Conservation (phyloP, 2,113 vertebrate species). For the Ctenomys sociabilis region DNA sequence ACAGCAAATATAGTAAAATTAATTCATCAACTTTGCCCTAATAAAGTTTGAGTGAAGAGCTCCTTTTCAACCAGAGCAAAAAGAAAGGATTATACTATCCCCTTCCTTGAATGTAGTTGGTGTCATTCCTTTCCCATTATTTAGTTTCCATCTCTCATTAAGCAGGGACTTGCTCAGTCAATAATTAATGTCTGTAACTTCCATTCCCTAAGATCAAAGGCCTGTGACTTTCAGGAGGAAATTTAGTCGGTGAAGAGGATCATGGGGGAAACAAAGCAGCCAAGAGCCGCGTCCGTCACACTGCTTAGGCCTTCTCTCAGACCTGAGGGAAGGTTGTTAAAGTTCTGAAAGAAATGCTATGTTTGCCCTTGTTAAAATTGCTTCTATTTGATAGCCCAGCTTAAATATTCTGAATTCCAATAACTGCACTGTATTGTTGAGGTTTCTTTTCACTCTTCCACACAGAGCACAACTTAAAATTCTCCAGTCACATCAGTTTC, state of each 20-base stretch:
- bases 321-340: neutral
- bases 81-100: neutral
- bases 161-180: neutral
- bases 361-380: neutral
- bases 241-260: neutral
- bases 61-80: neutral
- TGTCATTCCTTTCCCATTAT: neutral
- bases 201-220: neutral
- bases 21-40: neutral
- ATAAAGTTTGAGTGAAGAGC: neutral
- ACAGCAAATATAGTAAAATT: neutral
- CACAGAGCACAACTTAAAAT: neutral
- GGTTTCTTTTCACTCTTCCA: conserved; percentile 22
- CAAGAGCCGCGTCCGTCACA: neutral
- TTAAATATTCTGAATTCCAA: neutral
- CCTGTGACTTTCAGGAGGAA: conserved; percentile 20
- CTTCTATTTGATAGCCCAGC: neutral
- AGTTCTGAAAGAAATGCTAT: neutral
- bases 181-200: neutral
- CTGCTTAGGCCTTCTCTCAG: neutral
- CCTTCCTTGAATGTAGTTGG: neutral
- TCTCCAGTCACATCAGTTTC: neutral
- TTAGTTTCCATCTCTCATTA: conserved; percentile 28
- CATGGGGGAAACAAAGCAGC: neutral
- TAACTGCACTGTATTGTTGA: neutral